Evolutionary conservation across 2,113 vertebrate species (phyloP).

Genomic region (Corydoras sp.): DNA sequence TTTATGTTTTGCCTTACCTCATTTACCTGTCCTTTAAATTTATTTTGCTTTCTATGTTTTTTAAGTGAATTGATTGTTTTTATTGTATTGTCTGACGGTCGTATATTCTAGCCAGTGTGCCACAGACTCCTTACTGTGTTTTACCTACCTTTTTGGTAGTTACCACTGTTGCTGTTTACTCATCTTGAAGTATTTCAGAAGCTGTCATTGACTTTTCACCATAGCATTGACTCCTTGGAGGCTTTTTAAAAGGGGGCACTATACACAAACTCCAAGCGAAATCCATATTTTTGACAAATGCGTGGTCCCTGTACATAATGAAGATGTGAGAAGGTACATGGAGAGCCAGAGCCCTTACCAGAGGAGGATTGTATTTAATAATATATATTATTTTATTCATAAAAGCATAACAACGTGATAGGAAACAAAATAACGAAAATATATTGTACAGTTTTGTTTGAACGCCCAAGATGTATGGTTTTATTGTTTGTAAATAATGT

Average conservation of each 20-base stretch:
- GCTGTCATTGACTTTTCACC: conserved; percentile 71
- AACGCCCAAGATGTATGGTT: conserved; percentile 86
- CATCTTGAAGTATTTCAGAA: conserved; percentile 74
- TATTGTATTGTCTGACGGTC: conserved; percentile 20
- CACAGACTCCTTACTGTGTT: conserved; percentile 28
- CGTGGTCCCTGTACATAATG: conserved; percentile 91
- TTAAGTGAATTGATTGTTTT: conserved; percentile 17
- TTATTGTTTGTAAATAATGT: conserved; percentile 99
- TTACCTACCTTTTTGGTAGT: conserved; percentile 49
- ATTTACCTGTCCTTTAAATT: conserved; percentile 15
- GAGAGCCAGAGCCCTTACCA: conserved; percentile 90
- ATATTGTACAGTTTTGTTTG: conserved; percentile 88
- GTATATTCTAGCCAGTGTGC: conserved; percentile 33
- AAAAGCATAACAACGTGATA: conserved; percentile 85
- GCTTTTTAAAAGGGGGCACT: conserved; percentile 82
- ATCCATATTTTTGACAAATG: conserved; percentile 92
- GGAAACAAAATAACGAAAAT: conserved; percentile 76
- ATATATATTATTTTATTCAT: conserved; percentile 96
- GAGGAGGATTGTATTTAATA: conserved; percentile 96
- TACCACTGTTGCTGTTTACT: conserved; percentile 64
- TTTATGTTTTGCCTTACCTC: conserved; percentile 19
- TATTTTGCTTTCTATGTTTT: conserved; percentile 23
- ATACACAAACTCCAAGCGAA: conserved; percentile 76
- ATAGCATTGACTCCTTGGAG: conserved; percentile 85
- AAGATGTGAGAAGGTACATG: conserved; percentile 80